These are phyloP conservation scores for Lysandra bellargus DNA, from an alignment of 2,888 invertebrate species.

Conservation along the genomic window DNA sequence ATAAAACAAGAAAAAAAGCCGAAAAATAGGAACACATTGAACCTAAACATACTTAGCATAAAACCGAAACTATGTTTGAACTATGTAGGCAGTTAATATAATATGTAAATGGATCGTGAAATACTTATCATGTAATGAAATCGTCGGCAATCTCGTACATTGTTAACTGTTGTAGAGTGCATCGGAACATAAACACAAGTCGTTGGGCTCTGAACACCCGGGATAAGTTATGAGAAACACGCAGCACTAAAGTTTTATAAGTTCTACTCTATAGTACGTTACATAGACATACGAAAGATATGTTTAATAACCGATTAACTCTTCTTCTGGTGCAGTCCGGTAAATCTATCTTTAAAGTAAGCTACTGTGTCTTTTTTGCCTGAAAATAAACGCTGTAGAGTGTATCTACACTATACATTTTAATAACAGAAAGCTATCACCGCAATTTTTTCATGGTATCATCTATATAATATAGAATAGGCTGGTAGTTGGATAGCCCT, in stretches of 20 bases:
- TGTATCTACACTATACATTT: too few species aligned
- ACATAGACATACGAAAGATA: slow-evolving; percentile 31
- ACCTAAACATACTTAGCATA: background rate
- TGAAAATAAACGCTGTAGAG: too few species aligned
- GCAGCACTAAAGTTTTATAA: slow-evolving; percentile 42
- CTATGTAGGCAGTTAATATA: background rate
- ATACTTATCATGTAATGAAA: slow-evolving; percentile 13
- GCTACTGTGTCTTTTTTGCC: too few species aligned
- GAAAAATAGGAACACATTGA: background rate
- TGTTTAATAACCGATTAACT: background rate
- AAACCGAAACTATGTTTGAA: background rate
- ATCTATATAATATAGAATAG: too few species aligned
- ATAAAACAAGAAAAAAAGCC: background rate
- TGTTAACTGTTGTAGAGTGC: slow-evolving; percentile 30
- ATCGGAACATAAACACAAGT: slow-evolving; percentile 40
- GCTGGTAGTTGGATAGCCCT: background rate
- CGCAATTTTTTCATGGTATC: too few species aligned
- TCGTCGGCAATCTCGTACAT: slow-evolving; percentile 32
- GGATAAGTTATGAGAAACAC: slow-evolving; percentile 42
- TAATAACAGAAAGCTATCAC: too few species aligned
- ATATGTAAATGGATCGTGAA: slow-evolving; percentile 4
- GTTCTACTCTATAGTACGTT: slow-evolving; percentile 31
- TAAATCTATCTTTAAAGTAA: too few species aligned
- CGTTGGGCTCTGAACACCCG: slow-evolving; percentile 35
- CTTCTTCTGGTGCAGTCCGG: too few species aligned